Base-by-base conservation (phyloP, 2,797 vertebrate species). In the Intellagama lesueurii region DNA sequence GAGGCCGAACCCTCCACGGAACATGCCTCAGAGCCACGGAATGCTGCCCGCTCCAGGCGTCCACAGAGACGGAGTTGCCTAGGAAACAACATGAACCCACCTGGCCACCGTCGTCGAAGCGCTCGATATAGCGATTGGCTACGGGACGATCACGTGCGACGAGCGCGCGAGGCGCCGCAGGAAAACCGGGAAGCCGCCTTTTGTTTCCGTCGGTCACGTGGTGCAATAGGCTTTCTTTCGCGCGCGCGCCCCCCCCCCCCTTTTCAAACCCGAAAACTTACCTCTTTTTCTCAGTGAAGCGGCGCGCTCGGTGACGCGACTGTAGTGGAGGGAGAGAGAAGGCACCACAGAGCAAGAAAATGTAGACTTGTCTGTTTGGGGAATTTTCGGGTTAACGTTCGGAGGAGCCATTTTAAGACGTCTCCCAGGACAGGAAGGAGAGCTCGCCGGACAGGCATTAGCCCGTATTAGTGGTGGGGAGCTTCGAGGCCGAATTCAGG, bases 61-160 rank as follows among this genome's bases (percentile, higher is more conserved):
- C 40, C 60, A 22, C 60, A 0, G n/a, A 72, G 1, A 26, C 7
- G 28, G 26, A 0, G 93, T 94, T 89, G 12, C 94, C 91, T 2
- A 47, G 94, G 94, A 85, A 94, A 95, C 95, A 5, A 30, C n/a
- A 5, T 5, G 70, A 60, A 14, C 30, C n/a, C 91, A 28, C 2
- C 11, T 80, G 88, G 93, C 91, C 93, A 86, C 95, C 94, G 93
- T 94, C 91, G 56, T 24, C 32, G 87, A 83, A 83, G 49, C 52
- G 73, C 9, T 11, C 1, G 1, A 14, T 5, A 14, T 30, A 0
- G 64, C 0, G 32, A 77, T 68, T 32, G 30, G 78, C 26, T 76
- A 19, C 1, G 22, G 12, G 4, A 5, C 22, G 19, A 44, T 69
- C 83, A 90, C 70, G n/a, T 81, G 60, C 40, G 19, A 19, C 2